phyloP scores from a whole-genome alignment of 37 sponge, comb jelly and placozoan species.

The Beroe forskalii region DNA sequence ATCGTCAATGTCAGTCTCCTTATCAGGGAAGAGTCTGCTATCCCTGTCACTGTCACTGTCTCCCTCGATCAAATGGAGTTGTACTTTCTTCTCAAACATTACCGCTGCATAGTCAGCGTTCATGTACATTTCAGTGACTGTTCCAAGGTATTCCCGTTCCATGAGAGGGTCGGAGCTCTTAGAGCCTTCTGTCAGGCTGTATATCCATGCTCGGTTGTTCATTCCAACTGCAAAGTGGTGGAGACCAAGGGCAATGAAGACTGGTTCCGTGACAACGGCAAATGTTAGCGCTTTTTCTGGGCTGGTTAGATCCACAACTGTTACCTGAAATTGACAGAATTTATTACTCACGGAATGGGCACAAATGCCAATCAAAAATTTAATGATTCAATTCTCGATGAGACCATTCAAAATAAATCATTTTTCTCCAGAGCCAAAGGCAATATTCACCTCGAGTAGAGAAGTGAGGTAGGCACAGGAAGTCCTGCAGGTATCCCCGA shows the following conservation, averaged over 20 bases:
- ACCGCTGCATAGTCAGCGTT: conserved; percentile 86
- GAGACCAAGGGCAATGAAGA: conserved; percentile 83
- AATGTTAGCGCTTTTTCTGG: conserved; percentile 73
- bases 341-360: no score
- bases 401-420: no score
- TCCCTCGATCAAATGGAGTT: conserved; percentile 76
- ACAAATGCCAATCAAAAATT: no score
- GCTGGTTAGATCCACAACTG: background rate
- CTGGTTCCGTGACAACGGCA: conserved; percentile 76
- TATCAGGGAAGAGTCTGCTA: conserved; percentile 81
- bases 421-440: no score
- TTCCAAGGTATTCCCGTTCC: conserved; percentile 83
- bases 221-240: conserved; percentile 91
- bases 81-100: conserved; percentile 79
- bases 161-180: conserved; percentile 64
- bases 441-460: conserved; percentile 69
- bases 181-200: conserved; percentile 71
- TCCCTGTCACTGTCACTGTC: conserved; percentile 70
- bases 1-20: conserved; percentile 71
- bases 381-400: no score
- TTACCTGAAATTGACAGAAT: no score
- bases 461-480: conserved; percentile 87
- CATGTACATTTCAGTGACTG: conserved; percentile 71
- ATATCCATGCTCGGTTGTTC: conserved; percentile 93
- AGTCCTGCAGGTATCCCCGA: conserved; percentile 79